Conservation (phyloP, 2,797 vertebrate genomes). For the Spinus olivaceus region DNA sequence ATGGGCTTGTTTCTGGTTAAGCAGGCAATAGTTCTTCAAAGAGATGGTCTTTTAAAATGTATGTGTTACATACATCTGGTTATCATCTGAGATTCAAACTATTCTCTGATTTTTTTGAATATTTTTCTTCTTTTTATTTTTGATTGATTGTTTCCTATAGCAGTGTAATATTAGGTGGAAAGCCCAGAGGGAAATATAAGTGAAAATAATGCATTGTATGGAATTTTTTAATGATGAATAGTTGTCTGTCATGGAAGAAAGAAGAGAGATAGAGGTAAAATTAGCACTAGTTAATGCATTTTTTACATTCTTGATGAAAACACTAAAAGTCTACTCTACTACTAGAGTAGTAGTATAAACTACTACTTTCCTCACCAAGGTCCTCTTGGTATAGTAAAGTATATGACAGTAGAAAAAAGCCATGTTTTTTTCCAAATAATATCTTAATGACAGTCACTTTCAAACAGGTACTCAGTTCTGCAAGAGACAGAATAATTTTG, state of each 20-base stretch:
- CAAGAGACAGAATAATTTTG: background rate
- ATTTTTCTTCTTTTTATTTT: background rate
- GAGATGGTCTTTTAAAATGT: background rate
- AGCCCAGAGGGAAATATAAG: background rate
- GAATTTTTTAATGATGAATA: background rate
- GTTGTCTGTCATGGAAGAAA: background rate
- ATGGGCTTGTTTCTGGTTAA: background rate
- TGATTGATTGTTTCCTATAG: background rate
- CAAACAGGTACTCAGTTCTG: background rate
- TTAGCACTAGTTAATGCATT: background rate
- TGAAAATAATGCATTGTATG: background rate
- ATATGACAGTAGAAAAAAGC: background rate
- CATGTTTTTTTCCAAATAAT: background rate
- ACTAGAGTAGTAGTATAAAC: background rate
- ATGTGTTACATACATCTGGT: no score
- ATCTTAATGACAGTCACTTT: background rate
- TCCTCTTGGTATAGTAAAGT: background rate
- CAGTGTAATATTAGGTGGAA: background rate
- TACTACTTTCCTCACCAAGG: background rate
- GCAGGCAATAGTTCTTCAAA: background rate
- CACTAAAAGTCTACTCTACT: background rate
- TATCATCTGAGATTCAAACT: no score
- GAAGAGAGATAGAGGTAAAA: background rate
- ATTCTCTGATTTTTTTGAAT: no score
- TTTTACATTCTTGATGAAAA: background rate